A percentile compares a stretch with the other conserved stretches of the same genome.
Conservation (phyloP, 64 coral and sea anemone species). For the Catalaphyllia jardinei region DNA sequence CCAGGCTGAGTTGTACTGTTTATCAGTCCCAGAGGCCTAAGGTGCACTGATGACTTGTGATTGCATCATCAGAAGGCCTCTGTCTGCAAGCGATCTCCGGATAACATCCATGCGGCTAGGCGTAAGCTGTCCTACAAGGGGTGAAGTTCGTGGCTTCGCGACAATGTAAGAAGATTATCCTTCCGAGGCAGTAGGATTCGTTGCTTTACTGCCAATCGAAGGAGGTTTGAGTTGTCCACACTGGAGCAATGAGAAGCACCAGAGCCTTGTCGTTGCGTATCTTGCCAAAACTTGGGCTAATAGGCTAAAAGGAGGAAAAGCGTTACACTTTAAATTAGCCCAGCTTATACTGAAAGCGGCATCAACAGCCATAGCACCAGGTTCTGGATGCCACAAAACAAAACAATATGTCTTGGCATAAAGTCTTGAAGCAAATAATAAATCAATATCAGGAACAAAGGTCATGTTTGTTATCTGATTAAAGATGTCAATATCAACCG, state of each 20-base stretch:
- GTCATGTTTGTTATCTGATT: neutral
- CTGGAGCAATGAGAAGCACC: conserved; percentile 54
- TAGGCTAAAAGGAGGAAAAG: conserved; percentile 72
- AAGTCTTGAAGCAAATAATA: conserved; percentile 66
- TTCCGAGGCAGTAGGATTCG: conserved; percentile 37
- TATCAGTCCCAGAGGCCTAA: too few species aligned
- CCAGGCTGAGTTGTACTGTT: too few species aligned
- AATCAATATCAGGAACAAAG: conserved; percentile 51
- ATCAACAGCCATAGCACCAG: conserved; percentile 41
- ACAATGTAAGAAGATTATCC: conserved; percentile 44
- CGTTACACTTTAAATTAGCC: conserved; percentile 60
- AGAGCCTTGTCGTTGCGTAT: conserved; percentile 44
- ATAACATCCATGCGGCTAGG: conserved; percentile 72
- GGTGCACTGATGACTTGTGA: too few species aligned
- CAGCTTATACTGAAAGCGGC: conserved; percentile 66
- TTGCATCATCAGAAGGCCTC: too few species aligned
- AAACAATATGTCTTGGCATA: conserved; percentile 47
- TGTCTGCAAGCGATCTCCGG: conserved; percentile 25
- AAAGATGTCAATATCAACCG: conserved; percentile 34
- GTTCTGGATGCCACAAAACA: conserved; percentile 65
- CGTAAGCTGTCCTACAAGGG: neutral
- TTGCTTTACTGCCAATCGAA: conserved; percentile 52
- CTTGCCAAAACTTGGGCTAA: conserved; percentile 51
- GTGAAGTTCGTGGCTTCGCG: conserved; percentile 56
- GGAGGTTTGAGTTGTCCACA: conserved; percentile 67